Evolutionary conservation across 2,888 invertebrate species (phyloP).

Genomic region (Trypoxylon attenuatum): DNA sequence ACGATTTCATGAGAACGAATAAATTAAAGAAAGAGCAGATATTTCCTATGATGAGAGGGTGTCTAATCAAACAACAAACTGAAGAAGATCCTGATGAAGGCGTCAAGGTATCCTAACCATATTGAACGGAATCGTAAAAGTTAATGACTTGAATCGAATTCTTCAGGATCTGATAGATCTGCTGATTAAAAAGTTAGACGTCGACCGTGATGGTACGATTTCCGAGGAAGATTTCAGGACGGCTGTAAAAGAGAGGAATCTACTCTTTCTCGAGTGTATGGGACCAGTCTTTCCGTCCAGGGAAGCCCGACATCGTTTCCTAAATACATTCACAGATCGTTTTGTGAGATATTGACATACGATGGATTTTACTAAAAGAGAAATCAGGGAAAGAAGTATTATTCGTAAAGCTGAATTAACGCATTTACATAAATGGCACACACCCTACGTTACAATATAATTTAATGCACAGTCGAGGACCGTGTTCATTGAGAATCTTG

Average conservation of each 20-base stretch:
- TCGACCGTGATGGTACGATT: slow-evolving; percentile 78
- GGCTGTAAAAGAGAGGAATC: slow-evolving; percentile 73
- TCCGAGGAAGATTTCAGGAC: slow-evolving; percentile 75
- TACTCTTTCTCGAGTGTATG: slow-evolving; percentile 65
- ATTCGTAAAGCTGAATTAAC: neutral
- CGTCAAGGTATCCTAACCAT: slow-evolving; percentile 69
- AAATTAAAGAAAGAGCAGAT: slow-evolving; percentile 67
- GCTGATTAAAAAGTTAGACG: slow-evolving; percentile 78
- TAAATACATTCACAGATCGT: slow-evolving; percentile 62
- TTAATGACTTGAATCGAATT: neutral
- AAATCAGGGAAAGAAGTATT: neutral
- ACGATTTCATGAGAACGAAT: slow-evolving; percentile 64
- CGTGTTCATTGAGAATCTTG: slow-evolving; percentile 9
- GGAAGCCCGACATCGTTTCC: slow-evolving; percentile 62
- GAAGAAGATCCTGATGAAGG: slow-evolving; percentile 81
- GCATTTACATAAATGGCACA: neutral
- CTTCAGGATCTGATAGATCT: slow-evolving; percentile 78
- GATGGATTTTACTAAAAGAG: neutral
- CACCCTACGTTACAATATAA: neutral
- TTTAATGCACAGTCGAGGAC: slow-evolving; percentile 1
- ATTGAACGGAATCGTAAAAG: neutral
- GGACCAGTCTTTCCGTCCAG: slow-evolving; percentile 70
- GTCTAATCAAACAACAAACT: slow-evolving; percentile 73
- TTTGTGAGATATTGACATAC: slow-evolving; percentile 34
- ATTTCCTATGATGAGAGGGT: slow-evolving; percentile 69